Evolutionary conservation across 2,888 invertebrate genomes (phyloP).

Genomic region (Leptura quadrifasciata): DNA sequence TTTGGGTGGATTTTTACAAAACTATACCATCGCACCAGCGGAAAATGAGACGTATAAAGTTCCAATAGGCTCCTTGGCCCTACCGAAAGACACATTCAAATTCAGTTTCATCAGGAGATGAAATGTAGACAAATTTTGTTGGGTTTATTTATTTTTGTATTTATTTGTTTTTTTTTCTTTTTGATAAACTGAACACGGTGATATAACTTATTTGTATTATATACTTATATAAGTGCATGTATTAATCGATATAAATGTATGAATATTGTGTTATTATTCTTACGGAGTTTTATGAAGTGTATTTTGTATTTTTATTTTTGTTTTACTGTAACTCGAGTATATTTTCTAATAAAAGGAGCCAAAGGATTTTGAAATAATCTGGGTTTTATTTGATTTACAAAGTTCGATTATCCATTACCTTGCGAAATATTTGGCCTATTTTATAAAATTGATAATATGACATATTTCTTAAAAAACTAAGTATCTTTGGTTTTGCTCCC

Average conservation of each 20-base stretch:
- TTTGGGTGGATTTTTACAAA: conserved; percentile 76
- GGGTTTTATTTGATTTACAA: no score
- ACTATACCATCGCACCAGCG: conserved; percentile 75
- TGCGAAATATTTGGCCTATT: no score
- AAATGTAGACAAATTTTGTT: conserved; percentile 30
- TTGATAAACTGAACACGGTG: conserved; percentile 11
- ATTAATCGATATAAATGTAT: conserved; percentile 4
- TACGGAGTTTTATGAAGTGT: conserved; percentile 13
- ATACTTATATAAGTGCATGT: conserved; percentile 23
- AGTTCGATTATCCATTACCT: no score
- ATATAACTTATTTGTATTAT: conserved; percentile 30
- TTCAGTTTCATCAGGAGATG: conserved; percentile 74
- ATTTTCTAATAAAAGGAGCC: conserved; percentile 37
- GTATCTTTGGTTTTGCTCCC: no score
- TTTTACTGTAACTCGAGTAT: neutral
- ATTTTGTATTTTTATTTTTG: conserved; percentile 19
- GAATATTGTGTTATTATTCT: conserved; percentile 9
- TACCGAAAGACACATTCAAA: conserved; percentile 74
- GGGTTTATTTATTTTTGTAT: conserved; percentile 27
- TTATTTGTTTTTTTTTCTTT: neutral
- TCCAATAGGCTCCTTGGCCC: conserved; percentile 77
- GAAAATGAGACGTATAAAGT: conserved; percentile 74
- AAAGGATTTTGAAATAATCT: conserved; percentile 4
- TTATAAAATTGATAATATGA: no score
- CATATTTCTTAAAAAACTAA: no score